Conservation (phyloP, 2,888 invertebrate genomes). For the Baronia brevicornis region DNA sequence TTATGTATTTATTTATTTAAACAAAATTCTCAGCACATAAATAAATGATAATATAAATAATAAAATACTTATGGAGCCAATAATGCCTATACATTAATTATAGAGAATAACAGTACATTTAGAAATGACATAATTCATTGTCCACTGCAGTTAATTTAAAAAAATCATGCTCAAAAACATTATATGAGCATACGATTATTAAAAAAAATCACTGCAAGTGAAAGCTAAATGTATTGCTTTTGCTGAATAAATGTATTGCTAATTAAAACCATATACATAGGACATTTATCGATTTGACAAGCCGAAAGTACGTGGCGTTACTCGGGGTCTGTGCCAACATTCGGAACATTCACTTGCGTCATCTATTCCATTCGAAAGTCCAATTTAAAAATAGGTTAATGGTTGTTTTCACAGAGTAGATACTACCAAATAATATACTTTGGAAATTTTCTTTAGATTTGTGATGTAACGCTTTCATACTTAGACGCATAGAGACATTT, state of each 20-base stretch:
- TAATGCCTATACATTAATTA: too few species aligned
- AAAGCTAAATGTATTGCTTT: background rate
- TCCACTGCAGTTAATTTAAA: too few species aligned
- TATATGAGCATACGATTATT: too few species aligned
- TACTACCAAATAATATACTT: constrained; percentile 41
- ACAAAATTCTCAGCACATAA: too few species aligned
- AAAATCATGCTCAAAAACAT: too few species aligned
- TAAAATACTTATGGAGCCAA: too few species aligned
- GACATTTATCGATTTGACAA: constrained; percentile 10
- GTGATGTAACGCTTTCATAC: constrained; percentile 9
- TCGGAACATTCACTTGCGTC: constrained; percentile 42
- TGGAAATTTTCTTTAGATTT: constrained; percentile 30
- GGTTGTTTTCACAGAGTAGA: constrained; percentile 50
- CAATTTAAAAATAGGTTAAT: constrained; percentile 66
- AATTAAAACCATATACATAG: constrained; percentile 5
- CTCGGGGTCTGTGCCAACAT: constrained; percentile 46
- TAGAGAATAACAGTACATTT: too few species aligned
- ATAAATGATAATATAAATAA: too few species aligned
- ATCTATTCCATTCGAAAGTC: constrained; percentile 54
- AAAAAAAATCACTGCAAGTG: too few species aligned
- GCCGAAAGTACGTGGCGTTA: constrained; percentile 10
- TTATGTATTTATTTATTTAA: too few species aligned
- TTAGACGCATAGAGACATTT: too few species aligned
- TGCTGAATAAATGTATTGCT: background rate
- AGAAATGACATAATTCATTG: too few species aligned